phyloP scores from a whole-genome alignment of 92 coral and sea anemone species.

The Pocillopora meandrina region DNA sequence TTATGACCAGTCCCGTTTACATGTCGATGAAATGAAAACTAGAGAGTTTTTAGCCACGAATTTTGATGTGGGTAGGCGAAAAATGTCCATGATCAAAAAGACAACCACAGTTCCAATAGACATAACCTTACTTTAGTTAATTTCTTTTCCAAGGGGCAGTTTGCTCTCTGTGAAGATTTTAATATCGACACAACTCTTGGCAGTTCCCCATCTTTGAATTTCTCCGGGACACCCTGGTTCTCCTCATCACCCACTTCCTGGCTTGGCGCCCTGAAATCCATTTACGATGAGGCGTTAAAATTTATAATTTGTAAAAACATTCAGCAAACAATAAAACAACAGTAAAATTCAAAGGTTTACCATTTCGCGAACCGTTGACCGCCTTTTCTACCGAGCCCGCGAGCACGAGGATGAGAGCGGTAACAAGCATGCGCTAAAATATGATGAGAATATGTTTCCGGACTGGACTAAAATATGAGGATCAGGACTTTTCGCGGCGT shows the following conservation, averaged over 20 bases:
- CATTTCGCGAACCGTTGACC: constrained; percentile 88
- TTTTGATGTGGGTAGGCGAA: no score
- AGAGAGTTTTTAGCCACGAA: no score
- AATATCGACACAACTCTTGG: constrained; percentile 59
- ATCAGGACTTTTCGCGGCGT: background rate
- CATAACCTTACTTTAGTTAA: constrained; percentile 18
- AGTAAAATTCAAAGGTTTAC: constrained; percentile 78
- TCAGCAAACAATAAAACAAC: constrained; percentile 28
- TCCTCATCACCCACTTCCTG: constrained; percentile 67
- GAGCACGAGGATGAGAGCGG: background rate
- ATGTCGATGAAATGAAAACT: no score
- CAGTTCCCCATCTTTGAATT: constrained; percentile 12
- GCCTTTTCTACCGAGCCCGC: constrained; percentile 76
- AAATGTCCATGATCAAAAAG: no score
- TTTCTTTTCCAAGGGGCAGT: constrained; percentile 46
- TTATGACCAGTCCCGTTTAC: no score
- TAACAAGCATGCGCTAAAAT: background rate
- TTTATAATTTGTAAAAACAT: constrained; percentile 10
- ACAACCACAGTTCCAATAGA: no score
- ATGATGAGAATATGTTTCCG: background rate
- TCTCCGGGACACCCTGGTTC: constrained; percentile 44
- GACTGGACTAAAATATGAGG: background rate
- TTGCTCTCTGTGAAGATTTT: constrained; percentile 65
- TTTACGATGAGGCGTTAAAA: constrained; percentile 10
- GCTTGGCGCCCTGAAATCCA: constrained; percentile 69